phyloP scores from a whole-genome alignment of 2,888 invertebrate genomes.

The Drosophila monieri region DNA sequence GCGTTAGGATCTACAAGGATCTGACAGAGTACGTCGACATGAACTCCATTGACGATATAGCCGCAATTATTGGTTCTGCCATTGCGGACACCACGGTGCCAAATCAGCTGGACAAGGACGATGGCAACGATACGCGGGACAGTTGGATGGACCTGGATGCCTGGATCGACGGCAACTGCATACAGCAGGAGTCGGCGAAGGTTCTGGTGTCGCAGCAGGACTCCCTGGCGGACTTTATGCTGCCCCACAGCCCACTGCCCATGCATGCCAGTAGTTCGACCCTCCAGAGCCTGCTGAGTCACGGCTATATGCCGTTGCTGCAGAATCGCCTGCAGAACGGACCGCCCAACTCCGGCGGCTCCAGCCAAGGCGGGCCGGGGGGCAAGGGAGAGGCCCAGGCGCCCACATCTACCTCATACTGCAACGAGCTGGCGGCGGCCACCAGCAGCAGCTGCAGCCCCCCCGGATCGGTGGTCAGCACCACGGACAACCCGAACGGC shows the following conservation, averaged over 20 bases:
- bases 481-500: constrained; percentile 87
- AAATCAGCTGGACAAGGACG: constrained; percentile 88
- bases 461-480: constrained; percentile 93
- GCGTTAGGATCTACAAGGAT: constrained; percentile 83
- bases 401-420: constrained; percentile 90
- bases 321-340: constrained; percentile 92
- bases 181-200: constrained; percentile 87
- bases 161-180: constrained; percentile 93
- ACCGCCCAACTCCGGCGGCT: constrained; percentile 84
- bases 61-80: constrained; percentile 94
- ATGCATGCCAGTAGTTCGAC: constrained; percentile 89
- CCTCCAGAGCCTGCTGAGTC: constrained; percentile 90
- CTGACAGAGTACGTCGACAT: constrained; percentile 86
- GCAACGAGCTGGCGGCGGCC: constrained; percentile 86
- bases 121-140: constrained; percentile 90
- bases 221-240: constrained; percentile 87
- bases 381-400: constrained; percentile 86
- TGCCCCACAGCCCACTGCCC: constrained; percentile 87
- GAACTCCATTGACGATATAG: constrained; percentile 92
- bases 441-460: constrained; percentile 91
- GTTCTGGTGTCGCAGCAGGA: constrained; percentile 88
- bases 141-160: constrained; percentile 95
- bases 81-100: constrained; percentile 95
- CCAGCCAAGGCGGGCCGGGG: constrained; percentile 62
- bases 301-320: constrained; percentile 91